Base-by-base conservation (phyloP, 2,113 vertebrate species). In the Entomyzon cyanotis region DNA sequence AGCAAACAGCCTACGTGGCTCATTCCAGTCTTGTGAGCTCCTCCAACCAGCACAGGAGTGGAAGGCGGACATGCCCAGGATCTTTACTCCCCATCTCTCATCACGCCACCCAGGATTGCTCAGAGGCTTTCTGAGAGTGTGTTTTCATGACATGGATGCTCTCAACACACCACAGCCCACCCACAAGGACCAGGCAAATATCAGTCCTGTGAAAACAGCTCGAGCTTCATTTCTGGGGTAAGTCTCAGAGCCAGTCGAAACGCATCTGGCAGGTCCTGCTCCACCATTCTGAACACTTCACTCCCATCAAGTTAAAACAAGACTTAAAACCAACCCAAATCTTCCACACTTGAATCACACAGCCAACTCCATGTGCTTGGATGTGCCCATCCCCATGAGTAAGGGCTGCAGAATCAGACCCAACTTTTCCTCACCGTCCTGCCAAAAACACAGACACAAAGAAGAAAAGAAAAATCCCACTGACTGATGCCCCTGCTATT, bases 361-460 rank as follows among this genome's bases (percentile, higher is more conserved):
- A 37, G 65, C 69, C 58, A 75, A 47, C 42, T 75, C 84, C 15
- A 1, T 27, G 67, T 3, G 24, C 75, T 64, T 42, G 59, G 47
- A 89, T 78, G 47, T 68, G 90, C 76, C 90, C 70, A 87, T 75
- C 80, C 92, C 76, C 60, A 3, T 84, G 94, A 97, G 92, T 90
- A 96, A 97, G 52, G 56, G 71, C 85, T 78, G 37, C 44, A 88
- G 55, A 67, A 78, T 63, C 56, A 77, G 67, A 65, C 68, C 88
- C 25, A n/a, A 92, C 85, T 90, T 64, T 70, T 81, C 85, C 68
- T 77, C 23, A 37, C 65, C 56, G 4, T 15, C 41, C 63, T 90
- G 75, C 59, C 80, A 87, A 87, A 86, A 71, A 39, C 53, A 80
- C 10, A 5, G 12, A 15, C 63, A 53, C 18, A 46, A 49, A 35